Evolutionary conservation across 2,113 vertebrate species (phyloP), one percentile per base, ranked within the genome.

Genomic region (Gambusia affinis): DNA sequence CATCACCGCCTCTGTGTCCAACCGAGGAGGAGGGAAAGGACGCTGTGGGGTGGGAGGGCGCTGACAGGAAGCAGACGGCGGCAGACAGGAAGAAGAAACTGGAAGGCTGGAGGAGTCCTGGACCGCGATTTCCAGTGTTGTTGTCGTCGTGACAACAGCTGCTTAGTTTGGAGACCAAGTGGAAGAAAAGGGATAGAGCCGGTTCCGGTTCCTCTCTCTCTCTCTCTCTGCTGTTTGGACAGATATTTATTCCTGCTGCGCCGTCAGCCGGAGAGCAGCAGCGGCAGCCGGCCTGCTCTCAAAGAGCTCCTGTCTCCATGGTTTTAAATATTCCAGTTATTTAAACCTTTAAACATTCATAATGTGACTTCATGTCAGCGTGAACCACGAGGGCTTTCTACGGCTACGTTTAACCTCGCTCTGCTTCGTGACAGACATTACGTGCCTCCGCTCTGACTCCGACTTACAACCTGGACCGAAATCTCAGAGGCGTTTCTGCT

Each of bases 261-360:
- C 91, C 90, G 92, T 91, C 72, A 67, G 82, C 78, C 87, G 80
- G 86, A 90, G 84, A 91, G 88, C 82, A 88, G 92, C 82, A 88
- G 92, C 88, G 81, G 84, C 90, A 87, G 91, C 90, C 78, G 81
- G 57, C 31, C 11, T 89, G 93, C 94, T 95, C 93, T 96, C 92
- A 95, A 95, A 97, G 95, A 93, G 94, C 92, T 85, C 74, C 88
- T 81, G 79, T 93, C 87, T 93, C 83, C 85, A 81, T 89, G 78
- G 87, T 92, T 89, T 92, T 89, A 88, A 92, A 84, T 87, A 78
- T 92, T 93, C 70, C 80, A 71, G 86, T 93, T 93, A 94, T 95
- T 95, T 94, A 95, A 95, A 90, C 88, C 86, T 91, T 92, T 89
- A 89, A 93, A 91, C 89, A 90, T 91, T 93, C 91, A 88, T 90